These are phyloP conservation scores for Nomia melanderi DNA, from an alignment of 1,140 invertebrate species.

Conservation along the genomic window DNA sequence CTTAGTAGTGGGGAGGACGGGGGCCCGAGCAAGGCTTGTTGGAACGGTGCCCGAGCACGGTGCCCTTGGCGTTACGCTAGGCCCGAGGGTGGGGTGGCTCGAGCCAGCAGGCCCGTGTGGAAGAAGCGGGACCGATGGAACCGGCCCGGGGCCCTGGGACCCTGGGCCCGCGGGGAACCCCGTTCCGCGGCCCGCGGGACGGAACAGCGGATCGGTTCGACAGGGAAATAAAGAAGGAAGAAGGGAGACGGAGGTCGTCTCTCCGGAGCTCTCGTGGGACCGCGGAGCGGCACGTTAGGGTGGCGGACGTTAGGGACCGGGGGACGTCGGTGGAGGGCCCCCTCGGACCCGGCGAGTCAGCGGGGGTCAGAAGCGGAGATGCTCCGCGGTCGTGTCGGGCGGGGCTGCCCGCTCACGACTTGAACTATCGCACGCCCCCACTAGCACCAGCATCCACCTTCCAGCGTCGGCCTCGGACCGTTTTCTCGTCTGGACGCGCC, in stretches of 20 bases:
- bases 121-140: constrained; percentile 45
- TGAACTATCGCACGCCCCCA: constrained; percentile 82
- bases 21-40: constrained; percentile 26
- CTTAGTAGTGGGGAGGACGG: too few species aligned
- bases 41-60: constrained; percentile 63
- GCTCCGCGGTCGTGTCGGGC: constrained; percentile 81
- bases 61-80: constrained; percentile 69
- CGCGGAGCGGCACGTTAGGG: constrained; percentile 55
- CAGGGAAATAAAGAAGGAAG: constrained; percentile 35
- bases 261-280: constrained; percentile 56
- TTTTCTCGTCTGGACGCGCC: constrained; percentile 69
- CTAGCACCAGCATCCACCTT: constrained; percentile 79
- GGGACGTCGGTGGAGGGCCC: constrained; percentile 63
- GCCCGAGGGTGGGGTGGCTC: constrained; percentile 69
- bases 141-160: constrained; percentile 12
- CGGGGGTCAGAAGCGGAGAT: constrained; percentile 80
- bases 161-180: too few species aligned
- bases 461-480: constrained; percentile 67
- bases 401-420: constrained; percentile 81
- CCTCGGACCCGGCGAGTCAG: constrained; percentile 71
- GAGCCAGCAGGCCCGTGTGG: constrained; percentile 40
- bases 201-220: not conserved
- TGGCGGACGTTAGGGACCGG: constrained; percentile 63
- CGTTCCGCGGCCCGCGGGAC: not conserved
- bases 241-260: constrained; percentile 50